Conservation (phyloP, 2,113 vertebrate species). For the Paratilapia polleni region DNA sequence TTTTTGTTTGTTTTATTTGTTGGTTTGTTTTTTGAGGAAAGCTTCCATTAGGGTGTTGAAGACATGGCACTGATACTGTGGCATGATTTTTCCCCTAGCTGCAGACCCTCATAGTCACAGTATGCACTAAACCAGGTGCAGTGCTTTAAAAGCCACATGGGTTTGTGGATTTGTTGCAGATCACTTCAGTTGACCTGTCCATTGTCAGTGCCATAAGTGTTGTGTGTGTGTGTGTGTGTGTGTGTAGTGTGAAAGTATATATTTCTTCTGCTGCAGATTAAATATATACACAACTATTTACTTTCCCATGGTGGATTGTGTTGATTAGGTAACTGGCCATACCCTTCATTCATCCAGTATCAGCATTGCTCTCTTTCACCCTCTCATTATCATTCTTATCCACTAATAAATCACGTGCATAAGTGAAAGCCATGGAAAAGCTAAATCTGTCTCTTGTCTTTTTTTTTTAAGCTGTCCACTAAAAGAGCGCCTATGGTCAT, state of each 20-base stretch:
- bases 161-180: neutral
- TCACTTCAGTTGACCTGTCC: neutral
- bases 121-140: neutral
- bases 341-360: slow-evolving; percentile 43
- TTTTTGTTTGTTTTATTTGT: neutral
- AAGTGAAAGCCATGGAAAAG: neutral
- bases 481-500: slow-evolving; percentile 19
- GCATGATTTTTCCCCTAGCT: slow-evolving; percentile 6
- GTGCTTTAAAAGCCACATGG: neutral
- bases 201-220: slow-evolving; percentile 30
- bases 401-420: neutral
- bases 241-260: slow-evolving; percentile 47
- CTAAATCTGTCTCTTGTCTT: neutral
- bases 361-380: slow-evolving; percentile 44
- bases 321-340: slow-evolving; percentile 11
- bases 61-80: slow-evolving; percentile 41
- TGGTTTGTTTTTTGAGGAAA: neutral
- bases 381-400: slow-evolving; percentile 26
- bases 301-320: neutral
- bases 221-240: neutral
- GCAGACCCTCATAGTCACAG: neutral
- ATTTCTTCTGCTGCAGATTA: slow-evolving; percentile 49
- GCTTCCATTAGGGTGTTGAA: slow-evolving; percentile 18
- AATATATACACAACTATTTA: slow-evolving; percentile 53
- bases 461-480: neutral